Conservation (phyloP, 2,797 vertebrate species). For the Erethizon dorsatum region DNA sequence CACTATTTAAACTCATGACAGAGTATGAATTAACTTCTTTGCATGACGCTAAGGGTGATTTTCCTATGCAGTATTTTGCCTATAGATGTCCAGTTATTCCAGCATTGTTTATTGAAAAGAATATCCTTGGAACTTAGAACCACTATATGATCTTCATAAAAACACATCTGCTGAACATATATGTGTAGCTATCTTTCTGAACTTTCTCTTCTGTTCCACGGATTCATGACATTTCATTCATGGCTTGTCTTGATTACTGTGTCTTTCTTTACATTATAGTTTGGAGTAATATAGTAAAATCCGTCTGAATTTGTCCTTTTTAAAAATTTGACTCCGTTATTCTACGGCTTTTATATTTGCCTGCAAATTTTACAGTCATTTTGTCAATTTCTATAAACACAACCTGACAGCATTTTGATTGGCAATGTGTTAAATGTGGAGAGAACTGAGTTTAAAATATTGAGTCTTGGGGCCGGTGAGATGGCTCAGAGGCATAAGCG, state of each 20-base stretch:
- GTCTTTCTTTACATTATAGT: neutral
- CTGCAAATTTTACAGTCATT: neutral
- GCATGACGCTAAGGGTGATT: neutral
- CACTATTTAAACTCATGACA: neutral
- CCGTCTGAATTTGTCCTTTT: neutral
- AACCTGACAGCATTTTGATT: neutral
- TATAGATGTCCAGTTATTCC: neutral
- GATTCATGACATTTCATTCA: neutral
- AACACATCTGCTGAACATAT: neutral
- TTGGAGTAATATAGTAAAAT: neutral
- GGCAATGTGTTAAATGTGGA: neutral
- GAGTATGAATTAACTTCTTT: neutral
- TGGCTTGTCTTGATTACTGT: neutral
- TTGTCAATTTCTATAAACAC: neutral
- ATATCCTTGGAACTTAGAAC: neutral
- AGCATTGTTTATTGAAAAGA: conserved; percentile 32
- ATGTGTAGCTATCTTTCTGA: neutral
- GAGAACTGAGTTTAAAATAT: neutral
- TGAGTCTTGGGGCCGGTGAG: too few relatives aligned
- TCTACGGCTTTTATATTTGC: neutral
- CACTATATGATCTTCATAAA: neutral
- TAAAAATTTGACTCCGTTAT: neutral
- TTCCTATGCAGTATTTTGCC: neutral
- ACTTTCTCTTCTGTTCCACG: neutral
- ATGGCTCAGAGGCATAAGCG: too few relatives aligned